phyloP scores from a whole-genome alignment of 2,797 vertebrate genomes.

The Sebastes steindachneri region DNA sequence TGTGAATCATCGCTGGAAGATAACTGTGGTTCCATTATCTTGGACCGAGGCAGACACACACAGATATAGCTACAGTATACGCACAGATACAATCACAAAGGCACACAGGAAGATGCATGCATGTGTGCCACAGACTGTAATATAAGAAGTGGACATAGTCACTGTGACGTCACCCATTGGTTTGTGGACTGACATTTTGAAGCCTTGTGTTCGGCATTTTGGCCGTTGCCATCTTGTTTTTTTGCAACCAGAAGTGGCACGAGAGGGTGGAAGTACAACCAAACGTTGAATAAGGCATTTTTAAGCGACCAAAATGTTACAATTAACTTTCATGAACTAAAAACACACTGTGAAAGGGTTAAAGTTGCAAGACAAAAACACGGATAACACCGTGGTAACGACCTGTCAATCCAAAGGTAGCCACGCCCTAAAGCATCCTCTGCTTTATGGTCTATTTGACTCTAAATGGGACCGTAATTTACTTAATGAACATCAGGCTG shows the following conservation, averaged over 20 bases:
- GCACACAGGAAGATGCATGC: background rate
- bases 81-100: background rate
- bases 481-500: too few species aligned
- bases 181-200: background rate
- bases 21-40: constrained; percentile 17
- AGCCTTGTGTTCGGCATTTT: background rate
- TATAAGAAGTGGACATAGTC: background rate
- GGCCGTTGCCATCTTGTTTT: fast-evolving
- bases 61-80: background rate
- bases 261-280: too few species aligned
- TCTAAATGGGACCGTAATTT: too few species aligned
- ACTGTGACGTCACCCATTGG: too few species aligned
- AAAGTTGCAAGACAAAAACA: too few species aligned
- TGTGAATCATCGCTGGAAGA: constrained; percentile 26
- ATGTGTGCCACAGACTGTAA: background rate
- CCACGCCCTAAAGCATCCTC: too few species aligned
- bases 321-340: too few species aligned
- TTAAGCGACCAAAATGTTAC: too few species aligned
- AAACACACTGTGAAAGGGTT: too few species aligned
- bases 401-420: too few species aligned
- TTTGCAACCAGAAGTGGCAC: background rate
- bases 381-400: too few species aligned
- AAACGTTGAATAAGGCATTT: fast-evolving
- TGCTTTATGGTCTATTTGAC: too few species aligned
- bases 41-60: background rate